Evolutionary conservation across 2,113 vertebrate species (phyloP).

Genomic region (Stegostoma tigrinum): DNA sequence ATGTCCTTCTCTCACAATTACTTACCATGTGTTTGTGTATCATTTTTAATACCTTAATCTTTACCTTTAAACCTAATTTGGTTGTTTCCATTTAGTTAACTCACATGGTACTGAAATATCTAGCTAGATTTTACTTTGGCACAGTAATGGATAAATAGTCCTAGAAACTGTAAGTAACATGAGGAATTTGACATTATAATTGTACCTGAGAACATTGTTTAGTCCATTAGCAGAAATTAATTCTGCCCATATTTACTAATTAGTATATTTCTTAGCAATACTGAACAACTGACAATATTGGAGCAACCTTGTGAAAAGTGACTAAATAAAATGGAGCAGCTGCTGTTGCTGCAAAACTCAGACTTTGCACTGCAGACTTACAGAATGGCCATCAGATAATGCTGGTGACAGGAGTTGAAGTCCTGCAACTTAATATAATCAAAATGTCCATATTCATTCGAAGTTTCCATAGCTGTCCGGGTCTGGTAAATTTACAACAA

Average conservation of each 20-base stretch:
- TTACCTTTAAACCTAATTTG: neutral
- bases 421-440: neutral
- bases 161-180: neutral
- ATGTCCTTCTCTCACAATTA: neutral
- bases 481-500: neutral
- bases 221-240: neutral
- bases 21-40: neutral
- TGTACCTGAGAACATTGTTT: conserved; percentile 12
- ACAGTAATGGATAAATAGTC: neutral
- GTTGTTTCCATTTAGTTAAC: neutral
- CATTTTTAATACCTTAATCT: conserved; percentile 10
- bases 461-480: neutral
- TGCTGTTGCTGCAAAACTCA: neutral
- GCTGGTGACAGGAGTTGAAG: neutral
- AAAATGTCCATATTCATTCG: neutral
- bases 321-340: neutral
- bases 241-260: neutral
- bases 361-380: neutral
- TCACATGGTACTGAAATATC: neutral
- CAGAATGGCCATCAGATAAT: neutral
- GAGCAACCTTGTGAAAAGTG: neutral
- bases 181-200: conserved; percentile 12
- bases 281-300: neutral
- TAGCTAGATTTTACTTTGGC: neutral
- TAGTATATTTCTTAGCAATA: neutral